A percentile compares a stretch with the other conserved stretches of the same genome.
These are phyloP conservation scores for Archivesica marissinica DNA, from an alignment of 1,140 invertebrate genomes.

Conservation along the genomic window DNA sequence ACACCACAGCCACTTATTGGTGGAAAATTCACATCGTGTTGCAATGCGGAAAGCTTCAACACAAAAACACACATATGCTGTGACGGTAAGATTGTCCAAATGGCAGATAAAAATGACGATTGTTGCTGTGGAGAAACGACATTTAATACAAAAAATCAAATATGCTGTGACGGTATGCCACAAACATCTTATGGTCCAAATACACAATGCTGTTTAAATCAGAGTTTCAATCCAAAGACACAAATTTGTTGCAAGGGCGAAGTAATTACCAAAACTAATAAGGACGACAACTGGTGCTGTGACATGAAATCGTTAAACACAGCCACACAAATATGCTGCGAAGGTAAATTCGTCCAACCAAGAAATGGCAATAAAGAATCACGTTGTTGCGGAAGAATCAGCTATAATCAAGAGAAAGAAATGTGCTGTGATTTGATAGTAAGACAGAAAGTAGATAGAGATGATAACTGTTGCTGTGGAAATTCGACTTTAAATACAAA, in stretches of 20 bases:
- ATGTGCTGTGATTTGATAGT: conserved; percentile 27
- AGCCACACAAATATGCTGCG: conserved; percentile 21
- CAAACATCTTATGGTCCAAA: neutral
- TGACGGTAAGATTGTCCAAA: neutral
- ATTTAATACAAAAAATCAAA: conserved; percentile 12
- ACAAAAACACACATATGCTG: conserved; percentile 6
- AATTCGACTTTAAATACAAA: neutral
- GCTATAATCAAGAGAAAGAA: conserved; percentile 16
- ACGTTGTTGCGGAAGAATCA: conserved; percentile 11
- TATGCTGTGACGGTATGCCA: conserved; percentile 38
- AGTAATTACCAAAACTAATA: conserved; percentile 7
- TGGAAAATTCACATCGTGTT: conserved; percentile 8
- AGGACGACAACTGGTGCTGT: conserved; percentile 31
- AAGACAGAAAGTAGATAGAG: neutral
- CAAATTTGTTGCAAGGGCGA: conserved; percentile 31
- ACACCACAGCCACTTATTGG: neutral
- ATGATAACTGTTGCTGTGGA: too few species aligned
- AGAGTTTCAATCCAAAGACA: conserved; percentile 22
- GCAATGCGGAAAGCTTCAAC: conserved; percentile 13
- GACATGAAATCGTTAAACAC: conserved; percentile 20
- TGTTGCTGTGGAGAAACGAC: conserved; percentile 50
- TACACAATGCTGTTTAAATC: conserved; percentile 32
- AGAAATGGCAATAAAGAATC: neutral
- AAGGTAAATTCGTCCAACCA: neutral
- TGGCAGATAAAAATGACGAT: conserved; percentile 26